A percentile compares a stretch with the other conserved stretches of the same genome.
phyloP scores from a whole-genome alignment of 2,113 vertebrate genomes.

The Carassius gibelio region DNA sequence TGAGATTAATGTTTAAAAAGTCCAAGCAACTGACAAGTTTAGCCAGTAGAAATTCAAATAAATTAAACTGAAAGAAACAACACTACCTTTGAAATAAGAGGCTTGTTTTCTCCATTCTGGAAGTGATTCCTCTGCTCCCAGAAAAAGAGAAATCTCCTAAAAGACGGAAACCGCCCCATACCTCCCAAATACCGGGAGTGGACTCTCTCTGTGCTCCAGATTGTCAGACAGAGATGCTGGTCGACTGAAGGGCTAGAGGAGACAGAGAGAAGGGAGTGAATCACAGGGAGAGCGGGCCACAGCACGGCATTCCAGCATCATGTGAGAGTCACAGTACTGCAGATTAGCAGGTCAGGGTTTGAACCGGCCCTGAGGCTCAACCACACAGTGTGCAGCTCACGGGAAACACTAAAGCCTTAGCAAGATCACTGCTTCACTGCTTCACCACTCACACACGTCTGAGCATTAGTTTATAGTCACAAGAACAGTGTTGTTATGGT shows the following conservation, averaged over 20 bases:
- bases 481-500: neutral
- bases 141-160: constrained; percentile 55
- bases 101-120: constrained; percentile 70
- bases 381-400: neutral
- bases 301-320: constrained; percentile 68
- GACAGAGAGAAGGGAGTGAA: constrained; percentile 41
- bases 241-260: constrained; percentile 49
- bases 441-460: neutral
- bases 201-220: constrained; percentile 31
- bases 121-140: constrained; percentile 48
- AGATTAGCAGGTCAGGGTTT: constrained; percentile 67
- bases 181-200: constrained; percentile 49
- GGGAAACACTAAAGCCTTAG: neutral
- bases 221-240: neutral
- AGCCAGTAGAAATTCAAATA: neutral
- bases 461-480: neutral
- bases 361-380: neutral
- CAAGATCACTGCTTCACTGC: neutral
- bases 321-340: constrained; percentile 81
- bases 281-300: neutral
- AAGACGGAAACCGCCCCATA: constrained; percentile 61
- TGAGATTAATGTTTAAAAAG: neutral
- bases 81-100: constrained; percentile 83
- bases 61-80: neutral
- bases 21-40: neutral